Conservation (phyloP, 1,140 invertebrate genomes). For the Hyles euphorbiae region DNA sequence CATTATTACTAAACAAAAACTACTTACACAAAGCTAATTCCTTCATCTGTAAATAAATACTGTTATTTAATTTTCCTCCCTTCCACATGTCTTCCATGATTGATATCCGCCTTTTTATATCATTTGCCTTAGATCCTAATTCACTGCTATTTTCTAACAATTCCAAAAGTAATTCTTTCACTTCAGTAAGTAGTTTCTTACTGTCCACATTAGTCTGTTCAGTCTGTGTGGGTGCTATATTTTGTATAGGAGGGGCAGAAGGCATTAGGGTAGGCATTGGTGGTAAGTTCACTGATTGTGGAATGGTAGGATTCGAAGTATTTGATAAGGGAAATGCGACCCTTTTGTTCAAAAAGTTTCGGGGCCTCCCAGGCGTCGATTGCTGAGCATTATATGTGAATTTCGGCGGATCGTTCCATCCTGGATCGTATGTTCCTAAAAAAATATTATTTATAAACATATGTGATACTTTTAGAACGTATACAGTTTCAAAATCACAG, state of each 20-base stretch:
- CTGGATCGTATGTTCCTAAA: constrained; percentile 69
- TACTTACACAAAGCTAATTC: constrained; percentile 65
- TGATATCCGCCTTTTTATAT: constrained; percentile 67
- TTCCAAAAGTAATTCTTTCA: constrained; percentile 47
- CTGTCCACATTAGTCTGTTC: constrained; percentile 39
- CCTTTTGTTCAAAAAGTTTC: constrained; percentile 73
- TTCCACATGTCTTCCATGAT: constrained; percentile 74
- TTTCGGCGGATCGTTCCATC: constrained; percentile 77
- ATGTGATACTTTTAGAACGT: not conserved
- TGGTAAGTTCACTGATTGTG: constrained; percentile 37
- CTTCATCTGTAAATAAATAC: constrained; percentile 61
- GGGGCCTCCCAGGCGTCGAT: constrained; percentile 56
- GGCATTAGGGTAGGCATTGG: constrained; percentile 30
- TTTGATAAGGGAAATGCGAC: constrained; percentile 72
- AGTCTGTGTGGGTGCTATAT: constrained; percentile 12
- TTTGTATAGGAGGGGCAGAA: constrained; percentile 21
- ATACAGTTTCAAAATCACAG: not conserved
- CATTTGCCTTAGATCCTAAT: constrained; percentile 59
- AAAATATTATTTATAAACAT: constrained; percentile 10
- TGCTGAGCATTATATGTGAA: constrained; percentile 62
- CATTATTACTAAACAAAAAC: not conserved
- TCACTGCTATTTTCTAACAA: constrained; percentile 56
- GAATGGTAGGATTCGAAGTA: constrained; percentile 20
- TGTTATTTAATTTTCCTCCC: constrained; percentile 63
- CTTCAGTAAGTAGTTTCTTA: constrained; percentile 46